These are phyloP conservation scores for Oryzias javanicus DNA, from an alignment of 2,113 vertebrate species.

Conservation along the genomic window DNA sequence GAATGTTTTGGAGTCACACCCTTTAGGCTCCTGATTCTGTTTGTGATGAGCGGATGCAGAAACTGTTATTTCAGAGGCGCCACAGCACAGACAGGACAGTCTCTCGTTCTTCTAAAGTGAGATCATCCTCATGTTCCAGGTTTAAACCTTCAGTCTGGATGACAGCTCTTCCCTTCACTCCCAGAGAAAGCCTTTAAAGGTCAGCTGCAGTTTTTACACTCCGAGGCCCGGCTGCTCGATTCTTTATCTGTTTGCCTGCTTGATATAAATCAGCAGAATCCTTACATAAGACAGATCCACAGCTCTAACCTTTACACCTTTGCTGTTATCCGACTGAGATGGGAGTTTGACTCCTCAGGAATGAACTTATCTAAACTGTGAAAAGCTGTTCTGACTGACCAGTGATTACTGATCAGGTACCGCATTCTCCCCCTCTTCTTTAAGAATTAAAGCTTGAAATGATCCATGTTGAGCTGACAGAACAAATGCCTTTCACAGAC, in stretches of 20 bases:
- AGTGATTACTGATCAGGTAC: too few relatives aligned
- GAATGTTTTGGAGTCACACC: too few relatives aligned
- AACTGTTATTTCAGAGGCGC: conserved; percentile 21
- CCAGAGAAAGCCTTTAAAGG: not conserved
- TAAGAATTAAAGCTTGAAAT: not conserved
- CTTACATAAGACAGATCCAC: not conserved
- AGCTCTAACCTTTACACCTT: conserved; percentile 24
- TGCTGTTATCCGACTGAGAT: conserved; percentile 24
- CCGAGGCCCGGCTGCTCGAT: conserved; percentile 14
- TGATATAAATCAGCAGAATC: not conserved
- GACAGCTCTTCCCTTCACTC: conserved; percentile 2
- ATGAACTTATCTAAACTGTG: conserved; percentile 6
- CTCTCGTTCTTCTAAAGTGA: conserved; percentile 56
- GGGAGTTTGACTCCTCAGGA: conserved; percentile 10
- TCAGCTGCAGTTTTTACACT: not conserved
- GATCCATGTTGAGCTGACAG: not conserved
- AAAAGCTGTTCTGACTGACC: not conserved
- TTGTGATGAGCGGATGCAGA: not conserved
- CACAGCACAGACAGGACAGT: conserved; percentile 34
- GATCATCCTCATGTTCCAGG: conserved; percentile 52
- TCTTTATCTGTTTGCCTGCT: not conserved
- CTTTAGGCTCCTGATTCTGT: not conserved
- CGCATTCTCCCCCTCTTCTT: conserved; percentile 1
- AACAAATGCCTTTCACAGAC: conserved; percentile 13
- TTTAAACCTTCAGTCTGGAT: conserved; percentile 31